Conservation (phyloP, 2,797 vertebrate genomes). For the Lepilemur septentrionalis region DNA sequence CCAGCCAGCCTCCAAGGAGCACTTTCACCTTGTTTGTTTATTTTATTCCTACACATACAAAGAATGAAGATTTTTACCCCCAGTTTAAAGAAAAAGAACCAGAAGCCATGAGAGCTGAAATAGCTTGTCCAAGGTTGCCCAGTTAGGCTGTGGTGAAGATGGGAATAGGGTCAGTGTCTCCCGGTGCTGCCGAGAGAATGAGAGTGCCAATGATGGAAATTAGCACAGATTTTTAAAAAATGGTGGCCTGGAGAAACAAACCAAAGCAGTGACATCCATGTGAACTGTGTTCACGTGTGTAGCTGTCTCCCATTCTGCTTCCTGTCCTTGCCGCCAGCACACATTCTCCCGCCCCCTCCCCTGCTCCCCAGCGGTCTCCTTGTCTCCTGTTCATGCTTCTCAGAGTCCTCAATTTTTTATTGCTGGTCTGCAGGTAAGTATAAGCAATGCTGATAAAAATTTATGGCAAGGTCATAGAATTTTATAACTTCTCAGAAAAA, state of each 20-base stretch:
- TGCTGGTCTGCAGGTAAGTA: background rate
- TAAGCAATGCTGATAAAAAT: constrained; percentile 53
- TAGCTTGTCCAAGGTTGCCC: background rate
- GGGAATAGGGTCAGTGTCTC: background rate
- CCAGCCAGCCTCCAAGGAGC: background rate
- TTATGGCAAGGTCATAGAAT: constrained; percentile 12
- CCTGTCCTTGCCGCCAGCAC: accelerated
- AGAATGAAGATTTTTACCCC: background rate
- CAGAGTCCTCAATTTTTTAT: background rate
- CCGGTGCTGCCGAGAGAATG: background rate
- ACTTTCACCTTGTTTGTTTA: background rate
- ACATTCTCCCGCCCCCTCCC: background rate
- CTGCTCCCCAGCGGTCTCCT: background rate
- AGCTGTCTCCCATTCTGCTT: background rate
- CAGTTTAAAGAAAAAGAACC: background rate
- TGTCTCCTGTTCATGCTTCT: background rate
- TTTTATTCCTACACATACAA: background rate
- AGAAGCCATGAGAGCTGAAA: background rate
- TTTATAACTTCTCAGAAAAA: constrained; percentile 55
- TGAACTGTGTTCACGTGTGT: background rate
- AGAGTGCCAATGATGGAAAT: background rate
- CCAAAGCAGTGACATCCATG: background rate
- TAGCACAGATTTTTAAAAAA: background rate
- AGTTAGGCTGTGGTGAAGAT: background rate
- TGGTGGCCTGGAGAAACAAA: background rate